A percentile compares a stretch with the other conserved stretches of the same genome.
phyloP scores from a whole-genome alignment of 35 echinoderm and acorn worm species.

The Heliocidaris erythrogramma region DNA sequence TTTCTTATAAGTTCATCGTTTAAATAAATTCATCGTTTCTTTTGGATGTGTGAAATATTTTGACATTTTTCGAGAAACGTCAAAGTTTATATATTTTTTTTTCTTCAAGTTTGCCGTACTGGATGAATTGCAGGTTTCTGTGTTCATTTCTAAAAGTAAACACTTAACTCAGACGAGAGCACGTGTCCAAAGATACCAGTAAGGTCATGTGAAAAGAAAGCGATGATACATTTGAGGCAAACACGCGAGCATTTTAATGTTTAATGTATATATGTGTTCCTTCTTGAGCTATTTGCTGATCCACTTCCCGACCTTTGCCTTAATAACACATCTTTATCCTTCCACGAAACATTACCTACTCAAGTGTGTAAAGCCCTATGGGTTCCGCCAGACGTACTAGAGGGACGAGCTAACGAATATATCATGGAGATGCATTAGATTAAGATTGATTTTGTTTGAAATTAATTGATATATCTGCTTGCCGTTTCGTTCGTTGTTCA shows the following conservation, averaged over 20 bases:
- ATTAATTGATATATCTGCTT: constrained; percentile 19
- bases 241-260: neutral
- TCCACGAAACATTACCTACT: neutral
- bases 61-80: too few species aligned
- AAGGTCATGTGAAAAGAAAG: neutral
- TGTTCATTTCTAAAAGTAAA: neutral
- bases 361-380: neutral
- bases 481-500: neutral
- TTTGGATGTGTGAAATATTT: too few species aligned
- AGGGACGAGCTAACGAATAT: neutral
- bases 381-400: neutral
- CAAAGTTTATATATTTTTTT: too few species aligned
- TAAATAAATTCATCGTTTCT: too few species aligned
- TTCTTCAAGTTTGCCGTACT: too few species aligned
- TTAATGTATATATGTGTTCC: neutral
- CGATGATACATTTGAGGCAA: neutral
- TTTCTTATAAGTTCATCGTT: too few species aligned
- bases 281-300: neutral
- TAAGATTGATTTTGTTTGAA: constrained; percentile 12
- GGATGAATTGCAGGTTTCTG: neutral
- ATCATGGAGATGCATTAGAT: neutral
- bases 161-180: neutral
- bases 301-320: neutral
- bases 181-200: neutral
- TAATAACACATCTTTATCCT: neutral